Base-by-base conservation (phyloP, 2,113 vertebrate genomes). In the Ailuropoda melanoleuca region DNA sequence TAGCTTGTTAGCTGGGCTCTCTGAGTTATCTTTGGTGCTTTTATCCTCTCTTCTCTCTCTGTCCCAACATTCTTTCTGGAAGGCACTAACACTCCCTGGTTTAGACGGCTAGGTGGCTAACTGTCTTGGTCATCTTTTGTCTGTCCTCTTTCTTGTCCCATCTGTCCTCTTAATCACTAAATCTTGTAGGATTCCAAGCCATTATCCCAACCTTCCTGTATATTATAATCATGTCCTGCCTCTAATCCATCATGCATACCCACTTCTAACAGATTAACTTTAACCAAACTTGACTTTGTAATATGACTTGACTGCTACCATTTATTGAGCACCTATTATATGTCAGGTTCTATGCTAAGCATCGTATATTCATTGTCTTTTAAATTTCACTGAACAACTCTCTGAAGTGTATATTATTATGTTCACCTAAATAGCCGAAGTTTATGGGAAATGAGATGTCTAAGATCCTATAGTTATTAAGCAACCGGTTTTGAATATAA, bases 351-450 rank as follows among this genome's bases (percentile, higher is more conserved):
- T 77, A 1, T 75, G 48, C 81, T 80, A 94, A 84, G 31, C 13
- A 56, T 88, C 90, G 62, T 78, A 94, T 70, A n/a, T 21, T 78
- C 29, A 37, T 56, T 94, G 23, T n/a, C 78, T 96, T 86, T 88
- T 19, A 85, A 91, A 96, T 70, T 84, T 17, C 3, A 37, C 34
- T 46, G 29, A 86, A 43, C 2, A 46, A 15, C 7, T 95, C 26
- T 77, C 77, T 91, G 70, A 92, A 10, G n/a, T 90, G 8, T 55
- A 17, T 89, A 64, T 85, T 77, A 39, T 84, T 80, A 55, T 62
- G 37, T 74, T 74, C 24, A 21, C 26, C 39, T 81, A 81, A 72
- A 74, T 75, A 81, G 37, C 1, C 39, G 55, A 70, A 43, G 74
- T 29, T 72, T 87, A 43, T 78, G 18, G 26, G 43, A 85, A 55